phyloP scores from a whole-genome alignment of 2,113 vertebrate genomes.

The Nerophis lumbriciformis region DNA sequence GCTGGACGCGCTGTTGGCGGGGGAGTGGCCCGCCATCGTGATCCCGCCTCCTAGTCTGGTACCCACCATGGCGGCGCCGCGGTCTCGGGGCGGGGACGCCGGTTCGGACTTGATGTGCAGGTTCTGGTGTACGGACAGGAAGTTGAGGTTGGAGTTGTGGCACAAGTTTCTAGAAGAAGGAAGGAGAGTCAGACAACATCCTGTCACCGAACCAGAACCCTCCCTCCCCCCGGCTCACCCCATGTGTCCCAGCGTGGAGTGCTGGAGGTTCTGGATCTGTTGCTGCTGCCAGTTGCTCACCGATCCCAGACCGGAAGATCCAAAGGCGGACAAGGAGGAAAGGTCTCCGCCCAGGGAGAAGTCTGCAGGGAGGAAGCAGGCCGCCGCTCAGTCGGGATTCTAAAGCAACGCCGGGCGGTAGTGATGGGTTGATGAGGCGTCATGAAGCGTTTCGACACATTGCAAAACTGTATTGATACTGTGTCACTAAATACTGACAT shows the following conservation, averaged over 20 bases:
- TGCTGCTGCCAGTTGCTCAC: conserved; percentile 86
- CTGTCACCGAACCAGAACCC: not conserved
- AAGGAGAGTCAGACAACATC: not conserved
- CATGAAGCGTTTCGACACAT: too few relatives aligned
- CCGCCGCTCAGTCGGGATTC: not conserved
- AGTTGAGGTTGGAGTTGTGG: conserved; percentile 92
- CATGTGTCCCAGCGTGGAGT: conserved; percentile 86
- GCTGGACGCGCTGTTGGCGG: conserved; percentile 94
- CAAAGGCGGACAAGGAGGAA: conserved; percentile 85
- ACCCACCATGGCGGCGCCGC: conserved; percentile 38
- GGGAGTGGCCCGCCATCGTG: conserved; percentile 83
- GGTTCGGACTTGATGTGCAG: conserved; percentile 98
- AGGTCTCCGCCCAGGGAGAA: conserved; percentile 89
- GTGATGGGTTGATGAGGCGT: too few relatives aligned
- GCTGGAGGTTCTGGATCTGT: conserved; percentile 87
- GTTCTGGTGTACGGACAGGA: conserved; percentile 84
- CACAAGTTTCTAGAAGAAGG: conserved; percentile 85
- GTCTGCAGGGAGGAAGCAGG: conserved; percentile 66
- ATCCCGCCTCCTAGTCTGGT: conserved; percentile 51
- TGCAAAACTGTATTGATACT: too few relatives aligned
- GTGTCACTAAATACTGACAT: too few relatives aligned
- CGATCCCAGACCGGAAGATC: conserved; percentile 84
- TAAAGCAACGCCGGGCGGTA: conserved; percentile 14
- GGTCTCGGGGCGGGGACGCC: conserved; percentile 93
- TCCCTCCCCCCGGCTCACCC: conserved; percentile 73